phyloP scores from a whole-genome alignment of 2,888 invertebrate species.

The Mellilla xanthometata region DNA sequence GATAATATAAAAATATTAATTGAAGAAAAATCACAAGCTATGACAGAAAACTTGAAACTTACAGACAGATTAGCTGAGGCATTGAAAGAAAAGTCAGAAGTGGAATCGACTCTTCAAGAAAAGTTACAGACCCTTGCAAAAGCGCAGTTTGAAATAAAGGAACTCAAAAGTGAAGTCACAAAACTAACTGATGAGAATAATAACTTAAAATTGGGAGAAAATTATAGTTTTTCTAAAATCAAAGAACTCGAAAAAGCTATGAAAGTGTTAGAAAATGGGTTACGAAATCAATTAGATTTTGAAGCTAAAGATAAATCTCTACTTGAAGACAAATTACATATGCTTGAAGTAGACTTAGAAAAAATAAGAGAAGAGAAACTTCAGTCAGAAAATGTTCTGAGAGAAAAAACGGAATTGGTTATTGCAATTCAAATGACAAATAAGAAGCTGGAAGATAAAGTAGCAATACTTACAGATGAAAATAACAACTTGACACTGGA shows the following conservation, averaged over 20 bases:
- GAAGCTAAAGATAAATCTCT: neutral
- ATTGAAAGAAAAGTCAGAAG: neutral
- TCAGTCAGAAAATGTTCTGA: neutral
- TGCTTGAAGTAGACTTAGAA: neutral
- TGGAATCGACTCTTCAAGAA: neutral
- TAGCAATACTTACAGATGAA: neutral
- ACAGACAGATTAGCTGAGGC: neutral
- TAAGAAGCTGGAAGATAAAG: neutral
- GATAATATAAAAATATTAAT: neutral
- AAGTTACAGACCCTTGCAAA: neutral
- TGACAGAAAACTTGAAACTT: neutral
- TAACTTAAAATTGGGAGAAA: neutral
- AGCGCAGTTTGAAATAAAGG: neutral
- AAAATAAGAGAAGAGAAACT: neutral
- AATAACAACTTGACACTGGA: conserved; percentile 5
- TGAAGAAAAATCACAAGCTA: neutral
- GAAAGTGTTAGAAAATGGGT: neutral
- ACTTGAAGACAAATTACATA: neutral
- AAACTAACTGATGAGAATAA: conserved; percentile 3
- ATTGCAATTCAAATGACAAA: neutral
- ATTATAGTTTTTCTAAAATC: neutral
- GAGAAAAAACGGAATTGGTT: neutral
- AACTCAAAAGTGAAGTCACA: neutral
- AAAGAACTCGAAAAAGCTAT: neutral
- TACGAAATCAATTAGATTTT: neutral